Evolutionary conservation across 2,797 vertebrate species (phyloP).

Genomic region (Danio kyathit): DNA sequence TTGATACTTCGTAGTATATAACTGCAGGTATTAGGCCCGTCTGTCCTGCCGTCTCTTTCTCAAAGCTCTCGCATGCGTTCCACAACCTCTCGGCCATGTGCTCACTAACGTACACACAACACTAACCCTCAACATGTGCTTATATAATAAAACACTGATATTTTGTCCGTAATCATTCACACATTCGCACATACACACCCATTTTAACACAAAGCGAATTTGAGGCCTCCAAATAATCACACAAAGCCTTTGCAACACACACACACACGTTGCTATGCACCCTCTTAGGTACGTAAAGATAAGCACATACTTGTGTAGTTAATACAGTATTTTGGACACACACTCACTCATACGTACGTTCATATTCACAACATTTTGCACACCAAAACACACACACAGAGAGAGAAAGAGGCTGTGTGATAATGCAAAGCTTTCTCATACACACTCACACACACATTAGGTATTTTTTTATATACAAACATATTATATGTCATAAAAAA

Average conservation of each 20-base stretch:
- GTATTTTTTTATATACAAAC: not conserved
- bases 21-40: not conserved
- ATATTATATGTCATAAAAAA: not conserved
- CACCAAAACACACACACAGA: too few species aligned
- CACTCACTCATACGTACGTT: not conserved
- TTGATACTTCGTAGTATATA: not conserved
- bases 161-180: not conserved
- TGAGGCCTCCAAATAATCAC: not conserved
- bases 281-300: not conserved
- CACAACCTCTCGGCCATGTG: conserved; percentile 24
- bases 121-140: conserved; percentile 4
- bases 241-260: not conserved
- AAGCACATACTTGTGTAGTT: not conserved
- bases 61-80: not conserved
- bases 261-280: not conserved
- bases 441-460: not conserved
- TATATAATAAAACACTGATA: not conserved
- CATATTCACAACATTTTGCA: not conserved
- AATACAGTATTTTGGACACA: not conserved
- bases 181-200: not conserved
- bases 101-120: not conserved
- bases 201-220: not conserved
- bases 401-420: not conserved
- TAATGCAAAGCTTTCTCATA: conserved; percentile 6
- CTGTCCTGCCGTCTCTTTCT: conserved; percentile 18